These are phyloP conservation scores for Tachycineta bicolor DNA, from an alignment of 2,113 vertebrate genomes.

Conservation along the genomic window DNA sequence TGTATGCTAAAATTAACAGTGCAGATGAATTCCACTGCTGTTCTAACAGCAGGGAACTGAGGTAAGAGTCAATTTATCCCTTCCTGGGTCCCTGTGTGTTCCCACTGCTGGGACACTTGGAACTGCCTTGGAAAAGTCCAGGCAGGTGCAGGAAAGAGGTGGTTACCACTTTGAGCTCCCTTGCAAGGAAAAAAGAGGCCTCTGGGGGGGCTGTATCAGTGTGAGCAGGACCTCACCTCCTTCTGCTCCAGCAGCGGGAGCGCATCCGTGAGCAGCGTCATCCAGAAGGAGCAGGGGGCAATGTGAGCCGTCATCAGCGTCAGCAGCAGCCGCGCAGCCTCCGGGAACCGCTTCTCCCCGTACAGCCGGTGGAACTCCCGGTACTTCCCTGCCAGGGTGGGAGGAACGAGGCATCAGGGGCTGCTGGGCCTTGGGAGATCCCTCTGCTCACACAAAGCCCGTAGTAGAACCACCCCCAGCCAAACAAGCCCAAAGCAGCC, in stretches of 20 bases:
- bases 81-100: background rate
- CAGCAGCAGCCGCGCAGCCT: conserved; percentile 88
- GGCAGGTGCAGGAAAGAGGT: background rate
- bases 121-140: background rate
- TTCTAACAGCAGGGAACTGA: background rate
- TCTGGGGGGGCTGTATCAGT: accelerated
- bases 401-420: background rate
- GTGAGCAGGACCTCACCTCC: conserved; percentile 76
- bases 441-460: background rate
- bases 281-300: conserved; percentile 93
- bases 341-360: conserved; percentile 83
- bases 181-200: no score
- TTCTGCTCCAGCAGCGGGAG: conserved; percentile 95
- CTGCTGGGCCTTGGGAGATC: background rate
- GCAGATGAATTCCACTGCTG: background rate
- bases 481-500: background rate
- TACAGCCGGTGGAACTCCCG: conserved; percentile 95
- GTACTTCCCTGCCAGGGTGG: conserved; percentile 82
- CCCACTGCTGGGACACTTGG: background rate
- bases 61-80: background rate
- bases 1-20: accelerated
- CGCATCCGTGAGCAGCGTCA: conserved; percentile 91
- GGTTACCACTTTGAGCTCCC: background rate
- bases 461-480: accelerated
- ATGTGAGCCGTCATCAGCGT: conserved; percentile 95